A percentile compares a stretch with the other conserved stretches of the same genome.
Evolutionary conservation across 2,113 vertebrate genomes (phyloP).

Genomic region (Tichodroma muraria): DNA sequence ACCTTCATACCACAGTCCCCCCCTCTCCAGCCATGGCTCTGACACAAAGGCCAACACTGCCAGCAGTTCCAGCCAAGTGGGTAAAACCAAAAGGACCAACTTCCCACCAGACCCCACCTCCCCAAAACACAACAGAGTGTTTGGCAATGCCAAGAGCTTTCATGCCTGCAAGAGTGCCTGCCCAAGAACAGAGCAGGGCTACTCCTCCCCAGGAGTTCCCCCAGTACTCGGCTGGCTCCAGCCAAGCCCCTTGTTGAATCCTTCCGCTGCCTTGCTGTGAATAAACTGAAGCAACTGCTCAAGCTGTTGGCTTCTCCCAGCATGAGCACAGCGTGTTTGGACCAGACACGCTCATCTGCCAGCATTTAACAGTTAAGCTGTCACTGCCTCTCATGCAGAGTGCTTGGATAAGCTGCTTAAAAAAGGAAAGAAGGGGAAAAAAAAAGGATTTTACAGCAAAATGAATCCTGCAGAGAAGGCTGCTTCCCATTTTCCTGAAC

Average conservation of each 20-base stretch:
- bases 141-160: not conserved
- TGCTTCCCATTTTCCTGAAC: not conserved
- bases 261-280: not conserved
- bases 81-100: not conserved
- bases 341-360: not conserved
- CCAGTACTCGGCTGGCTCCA: rapidly evolving
- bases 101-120: not conserved
- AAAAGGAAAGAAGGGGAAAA: rapidly evolving
- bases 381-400: not conserved
- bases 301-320: not conserved
- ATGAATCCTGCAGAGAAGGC: not conserved
- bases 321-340: not conserved
- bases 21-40: not conserved
- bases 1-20: not conserved
- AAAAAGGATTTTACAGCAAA: not conserved
- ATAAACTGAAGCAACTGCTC: not conserved
- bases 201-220: not conserved
- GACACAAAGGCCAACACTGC: rapidly evolving
- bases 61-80: rapidly evolving
- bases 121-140: not conserved
- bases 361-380: not conserved
- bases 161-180: rapidly evolving
- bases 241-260: not conserved
- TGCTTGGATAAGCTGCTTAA: not conserved
- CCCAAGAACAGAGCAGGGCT: not conserved